Base-by-base conservation (phyloP, 2,888 invertebrate genomes). In the Eristalis pertinax region DNA sequence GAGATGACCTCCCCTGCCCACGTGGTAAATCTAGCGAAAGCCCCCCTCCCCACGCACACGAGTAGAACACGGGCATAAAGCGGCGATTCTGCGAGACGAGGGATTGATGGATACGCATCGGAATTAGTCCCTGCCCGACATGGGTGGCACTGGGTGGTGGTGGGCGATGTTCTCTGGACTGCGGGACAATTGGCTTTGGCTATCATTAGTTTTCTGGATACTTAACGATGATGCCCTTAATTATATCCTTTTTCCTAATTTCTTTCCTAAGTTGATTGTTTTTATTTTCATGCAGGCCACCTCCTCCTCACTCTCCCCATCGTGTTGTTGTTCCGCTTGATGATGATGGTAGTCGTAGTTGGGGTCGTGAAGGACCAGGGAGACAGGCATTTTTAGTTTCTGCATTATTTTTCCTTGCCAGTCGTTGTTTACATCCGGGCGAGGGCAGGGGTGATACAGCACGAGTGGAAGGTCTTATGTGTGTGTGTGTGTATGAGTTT, bases 221-320 rank as follows among this genome's bases (percentile, higher is more conserved):
- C 92, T 92, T 91, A 92, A 92, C 91, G 91, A 91, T 92, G 92
- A 91, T 92, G 91, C 90, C 91, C 91, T 92, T 92, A 92, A 92
- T 92, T 92, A 92, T 91, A 89, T 90, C 89, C 89, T 89, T 90
- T 89, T 84, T 73, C 84, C 89, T 89, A 88, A 89, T 89, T 89
- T 90, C 89, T 89, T 77, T 89, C 78, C 88, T 89, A 89, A 89
- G 89, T 89, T 90, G 89, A 90, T 90, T 90, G 90, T 90, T 90
- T 89, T 89, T 89, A 87, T 89, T 89, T 89, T 88, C 78, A 50
- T 86, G 82, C 81, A 74, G 73, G 50, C 50, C 50, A n/a, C 50
- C 50, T 19, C 50, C 50, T n/a, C 50, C 2, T 32, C 50, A 69
- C 76, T 41, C 60, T 78, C 32, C 75, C 72, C 63, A 50, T 38